Evolutionary conservation across 2,797 vertebrate species (phyloP), one percentile per base, ranked within the genome.

Genomic region (Sylvia borin): DNA sequence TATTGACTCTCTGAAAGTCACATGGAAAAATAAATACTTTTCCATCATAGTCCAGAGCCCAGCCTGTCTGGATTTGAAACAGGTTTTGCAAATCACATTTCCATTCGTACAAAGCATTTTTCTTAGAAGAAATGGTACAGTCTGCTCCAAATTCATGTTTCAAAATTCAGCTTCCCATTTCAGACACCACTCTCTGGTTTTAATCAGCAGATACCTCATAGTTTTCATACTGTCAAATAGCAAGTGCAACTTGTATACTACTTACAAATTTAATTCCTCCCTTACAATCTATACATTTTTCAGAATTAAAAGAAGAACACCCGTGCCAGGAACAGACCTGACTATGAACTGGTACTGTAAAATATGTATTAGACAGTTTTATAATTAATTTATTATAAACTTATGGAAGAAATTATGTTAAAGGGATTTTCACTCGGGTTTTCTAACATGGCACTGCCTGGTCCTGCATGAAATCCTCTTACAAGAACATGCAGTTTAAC

Each of bases 21-120:
- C 40, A 50, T 29, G 83, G 42, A 90, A 95, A 96, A 96, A 77
- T 13, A 93, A 94, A 93, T 32, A 54, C 58, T 66, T 90, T 76
- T 7, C 9, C 45, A 43, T 68, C 42, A 76, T 40, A 71, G 73
- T 64, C 60, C 54, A 71, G 38, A 79, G 57, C 20, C n/a, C 36
- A 83, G n/a, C 11, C 72, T 45, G 18, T 42, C 66, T 10, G 6
- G 47, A 94, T 66, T 68, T 68, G 40, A 91, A 90, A 68, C 10
- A 42, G 51, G 26, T 82, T 85, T 92, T 68, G 27, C 64, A 73
- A 60, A 67, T 38, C 66, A 85, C 31, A 31, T 66, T 90, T 83
- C 55, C 60, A 67, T 9, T 57, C 34, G 48, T 68, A 71, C 21
- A 88, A 88, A 72, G 26, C 45, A 19, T 43, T 92, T 92, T 79